Conservation (phyloP, 2,888 invertebrate species). For the Drosophila tripunctata region DNA sequence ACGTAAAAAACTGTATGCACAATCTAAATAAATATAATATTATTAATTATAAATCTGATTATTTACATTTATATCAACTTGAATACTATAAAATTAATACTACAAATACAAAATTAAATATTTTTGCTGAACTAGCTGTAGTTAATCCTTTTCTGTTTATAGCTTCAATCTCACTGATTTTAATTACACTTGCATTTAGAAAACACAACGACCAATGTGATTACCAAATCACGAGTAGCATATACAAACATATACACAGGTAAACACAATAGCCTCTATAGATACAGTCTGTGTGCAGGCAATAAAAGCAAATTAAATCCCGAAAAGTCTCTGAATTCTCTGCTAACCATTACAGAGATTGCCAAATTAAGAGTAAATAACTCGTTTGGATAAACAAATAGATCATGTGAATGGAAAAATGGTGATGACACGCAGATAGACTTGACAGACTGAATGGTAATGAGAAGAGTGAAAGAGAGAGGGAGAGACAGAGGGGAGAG, state of each 20-base stretch:
- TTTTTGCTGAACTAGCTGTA: not conserved
- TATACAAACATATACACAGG: not conserved
- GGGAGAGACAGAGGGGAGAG: conserved; percentile 5
- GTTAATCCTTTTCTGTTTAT: not conserved
- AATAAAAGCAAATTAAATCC: conserved; percentile 42
- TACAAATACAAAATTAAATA: not conserved
- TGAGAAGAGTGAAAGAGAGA: not conserved
- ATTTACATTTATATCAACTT: not conserved
- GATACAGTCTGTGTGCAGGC: not conserved
- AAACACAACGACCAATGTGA: not conserved
- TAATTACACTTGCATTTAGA: conserved; percentile 2
- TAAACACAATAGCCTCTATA: conserved; percentile 1
- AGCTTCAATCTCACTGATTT: not conserved
- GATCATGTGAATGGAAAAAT: conserved; percentile 55
- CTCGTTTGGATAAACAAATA: conserved; percentile 78
- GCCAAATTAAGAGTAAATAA: conserved; percentile 80
- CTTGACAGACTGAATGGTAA: not conserved
- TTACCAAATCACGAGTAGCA: not conserved
- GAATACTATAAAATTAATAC: not conserved
- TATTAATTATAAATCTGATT: no score
- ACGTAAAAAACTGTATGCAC: no score
- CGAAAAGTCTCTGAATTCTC: conserved; percentile 17
- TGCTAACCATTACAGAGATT: conserved; percentile 57
- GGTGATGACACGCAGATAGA: conserved; percentile 13
- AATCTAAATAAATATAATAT: no score